phyloP scores from a whole-genome alignment of 2,888 invertebrate species.

The Philopedon plagiatum region DNA sequence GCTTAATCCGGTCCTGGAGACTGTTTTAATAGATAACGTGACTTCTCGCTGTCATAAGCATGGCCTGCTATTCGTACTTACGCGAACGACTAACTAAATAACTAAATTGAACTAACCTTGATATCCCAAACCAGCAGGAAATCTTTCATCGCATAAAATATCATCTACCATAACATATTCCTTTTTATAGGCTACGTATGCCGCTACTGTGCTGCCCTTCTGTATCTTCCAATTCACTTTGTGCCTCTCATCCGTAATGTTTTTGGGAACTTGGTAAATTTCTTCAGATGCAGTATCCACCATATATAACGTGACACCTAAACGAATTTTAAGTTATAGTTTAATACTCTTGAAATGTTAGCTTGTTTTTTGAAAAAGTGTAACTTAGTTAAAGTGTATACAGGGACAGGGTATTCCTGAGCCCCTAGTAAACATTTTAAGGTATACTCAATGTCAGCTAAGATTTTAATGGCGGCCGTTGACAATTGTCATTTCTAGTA shows the following conservation, averaged over 20 bases:
- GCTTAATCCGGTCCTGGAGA: too few species aligned
- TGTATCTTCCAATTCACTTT: conserved; percentile 74
- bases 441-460: too few species aligned
- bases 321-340: background rate
- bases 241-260: conserved; percentile 69
- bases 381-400: too few species aligned
- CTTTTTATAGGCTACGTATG: conserved; percentile 73
- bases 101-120: conserved; percentile 45
- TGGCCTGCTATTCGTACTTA: too few species aligned
- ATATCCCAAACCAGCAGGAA: conserved; percentile 72
- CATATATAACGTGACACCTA: conserved; percentile 74
- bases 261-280: conserved; percentile 72
- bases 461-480: too few species aligned
- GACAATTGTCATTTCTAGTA: too few species aligned
- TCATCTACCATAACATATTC: conserved; percentile 73
- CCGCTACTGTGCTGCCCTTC: conserved; percentile 72
- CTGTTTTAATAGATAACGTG: too few species aligned
- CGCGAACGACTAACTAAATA: too few species aligned
- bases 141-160: conserved; percentile 72
- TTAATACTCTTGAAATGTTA: background rate
- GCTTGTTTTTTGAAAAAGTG: too few species aligned
- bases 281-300: conserved; percentile 72
- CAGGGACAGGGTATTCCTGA: too few species aligned
- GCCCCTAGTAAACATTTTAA: too few species aligned
- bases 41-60: too few species aligned